Base-by-base conservation (phyloP, 2,113 vertebrate genomes). In the Thalassarche chlororhynchos region DNA sequence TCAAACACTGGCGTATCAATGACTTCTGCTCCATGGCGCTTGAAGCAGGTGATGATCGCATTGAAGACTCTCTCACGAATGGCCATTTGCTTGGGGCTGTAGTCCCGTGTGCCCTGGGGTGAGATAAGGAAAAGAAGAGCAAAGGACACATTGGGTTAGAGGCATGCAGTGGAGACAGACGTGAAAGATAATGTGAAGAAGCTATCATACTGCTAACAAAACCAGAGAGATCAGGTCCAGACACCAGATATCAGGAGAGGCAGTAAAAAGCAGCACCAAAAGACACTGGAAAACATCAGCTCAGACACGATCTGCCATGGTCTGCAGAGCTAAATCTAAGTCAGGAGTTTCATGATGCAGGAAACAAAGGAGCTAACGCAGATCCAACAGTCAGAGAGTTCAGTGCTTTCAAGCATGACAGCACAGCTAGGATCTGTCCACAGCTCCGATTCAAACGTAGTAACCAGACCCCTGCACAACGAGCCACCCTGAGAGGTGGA, bases 1-100 rank as follows among this genome's bases (percentile, higher is more conserved):
- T 99, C 99, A 96, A 99, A 99, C 44, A 99, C 99, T 0, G 99
- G 99, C 0, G 99, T 99, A 94, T 99, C 99, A 12, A 99, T 99
- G 89, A 99, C 99, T 92, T 99, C 99, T 7, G 99, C 99, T 69
- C 99, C 99, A 6, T 99, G 99, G 79, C 99, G 99, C 97, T 99
- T 99, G 95, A 99, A 99, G 98, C 99, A 99, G 89, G 90, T 58
- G 84, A 99, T 92, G 90, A 99, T 99, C 57, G 97, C 98, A 76
- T 75, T 98, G 97, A 99, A 99, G 77, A 99, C 99, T 29, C 97
- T 99, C 97, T 99, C 99, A n/a, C 99, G 98, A 96, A 99, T 99
- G 81, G 99, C 99, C 99, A 99, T 99, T 93, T 99, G 99, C 96
- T 99, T 99, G 38, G 99, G 99, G 97, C 98, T 99, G 54, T 99